Base-by-base conservation (phyloP, 1,140 invertebrate species). In the Zaprionus ornatus region DNA sequence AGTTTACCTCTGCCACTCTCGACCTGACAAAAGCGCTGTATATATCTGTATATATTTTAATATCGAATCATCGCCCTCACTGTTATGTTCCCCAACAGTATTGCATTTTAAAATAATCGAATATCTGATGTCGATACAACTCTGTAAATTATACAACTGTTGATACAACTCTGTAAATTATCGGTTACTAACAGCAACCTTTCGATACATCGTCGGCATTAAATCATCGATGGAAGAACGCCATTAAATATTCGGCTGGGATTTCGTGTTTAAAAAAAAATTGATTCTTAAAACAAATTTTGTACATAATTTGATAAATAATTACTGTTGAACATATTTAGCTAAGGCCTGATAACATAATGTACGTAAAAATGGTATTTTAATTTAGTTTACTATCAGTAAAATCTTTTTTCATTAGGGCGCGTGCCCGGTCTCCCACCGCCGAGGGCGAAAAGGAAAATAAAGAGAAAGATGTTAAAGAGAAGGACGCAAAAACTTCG, bases 391-490 rank as follows among this genome's bases (percentile, higher is more conserved):
- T 48, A 56, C 27, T 17, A 27, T 62, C 37, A 62, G 27, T 17
- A 15, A 48, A 12, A 56, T 52, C 32, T 70, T 70, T 35, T 62
- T 56, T 68, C 15, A 54, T 40, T 55, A 90, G 84, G 85, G 85
- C 85, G 81, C 85, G 85, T 85, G 86, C 85, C 79, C 85, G 83
- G 68, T 90, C 85, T 81, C 85, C 85, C 69, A 75, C 64, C 35
- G 79, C 66, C 50, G 86, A 90, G 62, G 86, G 75, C 71, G 85
- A 90, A 48, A 90, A 88, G 69, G 85, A 88, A 68, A 79, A 78
- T 74, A 91, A 91, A 75, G 90, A 90, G 32, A 90, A 90, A 61
- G 85, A 85, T 35, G 37, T 69, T 54, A 91, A 91, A 74, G 90
- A 91, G 35, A 90, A 90, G 50, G 83, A 91, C 37, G 56, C 81